A percentile compares a stretch with the other conserved stretches of the same genome.
Evolutionary conservation across 1,140 invertebrate genomes (phyloP).

Genomic region (Venturia canescens): DNA sequence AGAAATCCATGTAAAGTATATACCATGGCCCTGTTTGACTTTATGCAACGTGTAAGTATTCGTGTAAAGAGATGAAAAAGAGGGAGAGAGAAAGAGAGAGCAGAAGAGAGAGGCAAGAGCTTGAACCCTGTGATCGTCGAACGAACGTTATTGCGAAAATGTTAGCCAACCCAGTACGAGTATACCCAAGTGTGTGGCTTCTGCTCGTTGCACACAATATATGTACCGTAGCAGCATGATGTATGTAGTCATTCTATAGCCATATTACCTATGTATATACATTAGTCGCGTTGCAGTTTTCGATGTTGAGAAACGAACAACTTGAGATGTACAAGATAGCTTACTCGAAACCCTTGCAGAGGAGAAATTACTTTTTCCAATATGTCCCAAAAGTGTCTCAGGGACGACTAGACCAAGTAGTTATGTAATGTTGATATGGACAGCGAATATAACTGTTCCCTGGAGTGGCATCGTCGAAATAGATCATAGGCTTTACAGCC

Average conservation of each 20-base stretch:
- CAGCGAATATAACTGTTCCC: not conserved
- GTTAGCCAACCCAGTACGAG: conserved; percentile 27
- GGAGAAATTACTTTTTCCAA: not conserved
- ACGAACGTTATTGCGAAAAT: conserved; percentile 38
- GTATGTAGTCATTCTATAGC: not conserved
- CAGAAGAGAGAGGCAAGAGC: conserved; percentile 17
- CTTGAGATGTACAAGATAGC: not conserved
- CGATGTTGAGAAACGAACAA: not conserved
- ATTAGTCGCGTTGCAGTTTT: not conserved
- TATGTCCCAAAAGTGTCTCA: not conserved
- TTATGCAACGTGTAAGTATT: conserved; percentile 36
- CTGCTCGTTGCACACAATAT: not conserved
- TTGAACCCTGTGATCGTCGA: conserved; percentile 29
- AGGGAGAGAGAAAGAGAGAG: conserved; percentile 8
- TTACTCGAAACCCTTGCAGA: not conserved
- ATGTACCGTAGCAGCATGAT: not conserved
- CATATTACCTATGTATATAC: not conserved
- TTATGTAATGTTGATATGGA: not conserved
- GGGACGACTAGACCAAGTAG: not conserved
- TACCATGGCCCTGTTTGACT: conserved; percentile 38
- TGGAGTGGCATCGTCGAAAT: conserved; percentile 11
- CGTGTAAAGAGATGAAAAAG: not conserved
- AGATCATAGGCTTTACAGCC: not conserved
- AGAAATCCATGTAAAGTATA: conserved; percentile 41
- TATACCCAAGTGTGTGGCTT: not conserved